Evolutionary conservation across 1,140 invertebrate species (phyloP).

Genomic region (Brachionus rotundiformis): DNA sequence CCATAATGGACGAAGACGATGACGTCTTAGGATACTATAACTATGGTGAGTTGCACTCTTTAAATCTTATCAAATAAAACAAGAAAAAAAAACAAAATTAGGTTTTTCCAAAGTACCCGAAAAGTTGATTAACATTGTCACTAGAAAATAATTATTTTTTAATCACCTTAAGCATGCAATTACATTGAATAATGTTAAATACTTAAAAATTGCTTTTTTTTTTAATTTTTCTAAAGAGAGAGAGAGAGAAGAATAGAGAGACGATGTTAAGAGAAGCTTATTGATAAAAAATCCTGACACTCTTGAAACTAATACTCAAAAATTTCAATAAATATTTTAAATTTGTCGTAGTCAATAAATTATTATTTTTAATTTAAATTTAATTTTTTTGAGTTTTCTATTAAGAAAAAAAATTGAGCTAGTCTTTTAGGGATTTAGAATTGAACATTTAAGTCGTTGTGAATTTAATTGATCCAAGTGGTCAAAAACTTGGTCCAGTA

Average conservation of each 20-base stretch:
- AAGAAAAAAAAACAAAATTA: neutral
- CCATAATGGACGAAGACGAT: slow-evolving; percentile 26
- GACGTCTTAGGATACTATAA: slow-evolving; percentile 45
- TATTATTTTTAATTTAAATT: neutral
- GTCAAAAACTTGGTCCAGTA: neutral
- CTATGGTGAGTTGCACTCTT: slow-evolving; percentile 22
- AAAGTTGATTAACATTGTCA: neutral
- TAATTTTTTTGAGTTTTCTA: neutral
- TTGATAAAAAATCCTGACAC: neutral
- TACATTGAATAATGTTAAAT: neutral
- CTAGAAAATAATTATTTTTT: neutral
- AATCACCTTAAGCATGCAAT: neutral
- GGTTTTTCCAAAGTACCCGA: neutral
- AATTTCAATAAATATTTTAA: neutral
- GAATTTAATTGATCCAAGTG: neutral
- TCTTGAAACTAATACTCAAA: too few relatives aligned
- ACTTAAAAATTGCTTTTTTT: neutral
- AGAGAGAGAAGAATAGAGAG: neutral
- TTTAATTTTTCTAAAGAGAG: neutral
- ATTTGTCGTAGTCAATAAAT: neutral
- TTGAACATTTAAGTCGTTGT: neutral
- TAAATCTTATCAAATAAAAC: neutral
- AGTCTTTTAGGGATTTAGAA: too few relatives aligned
- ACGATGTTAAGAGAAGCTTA: neutral
- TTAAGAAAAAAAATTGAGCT: too few relatives aligned